phyloP scores from a whole-genome alignment of 2,113 vertebrate genomes.

The Vimba vimba region DNA sequence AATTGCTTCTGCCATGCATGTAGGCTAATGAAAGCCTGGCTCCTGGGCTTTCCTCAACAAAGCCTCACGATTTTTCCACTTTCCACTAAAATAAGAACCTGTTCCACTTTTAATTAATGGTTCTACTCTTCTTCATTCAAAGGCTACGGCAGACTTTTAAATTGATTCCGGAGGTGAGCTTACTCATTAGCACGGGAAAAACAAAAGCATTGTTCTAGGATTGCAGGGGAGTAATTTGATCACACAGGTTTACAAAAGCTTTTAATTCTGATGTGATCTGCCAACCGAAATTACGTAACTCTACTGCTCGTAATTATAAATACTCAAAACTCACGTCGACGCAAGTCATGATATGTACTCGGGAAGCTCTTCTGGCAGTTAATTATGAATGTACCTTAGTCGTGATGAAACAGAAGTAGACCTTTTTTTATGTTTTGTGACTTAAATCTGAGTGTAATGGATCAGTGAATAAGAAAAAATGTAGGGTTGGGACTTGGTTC shows the following conservation, averaged over 20 bases:
- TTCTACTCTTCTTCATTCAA: slow-evolving; percentile 74
- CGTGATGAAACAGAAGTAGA: neutral
- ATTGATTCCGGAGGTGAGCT: slow-evolving; percentile 73
- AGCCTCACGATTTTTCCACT: slow-evolving; percentile 77
- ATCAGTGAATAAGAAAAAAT: neutral
- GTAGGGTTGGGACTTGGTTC: neutral
- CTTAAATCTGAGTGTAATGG: neutral
- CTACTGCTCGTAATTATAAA: neutral
- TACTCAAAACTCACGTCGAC: neutral
- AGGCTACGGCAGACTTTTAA: slow-evolving; percentile 72
- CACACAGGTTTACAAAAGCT: slow-evolving; percentile 67
- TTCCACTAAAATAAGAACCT: slow-evolving; percentile 81
- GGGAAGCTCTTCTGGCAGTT: neutral
- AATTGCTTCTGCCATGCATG: slow-evolving; percentile 82
- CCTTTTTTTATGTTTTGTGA: neutral
- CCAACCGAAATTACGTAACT: slow-evolving; percentile 29
- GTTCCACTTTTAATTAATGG: slow-evolving; percentile 84
- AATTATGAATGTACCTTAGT: neutral
- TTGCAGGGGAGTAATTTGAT: slow-evolving; percentile 71
- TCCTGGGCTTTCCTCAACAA: slow-evolving; percentile 82
- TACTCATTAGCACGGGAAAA: slow-evolving; percentile 70
- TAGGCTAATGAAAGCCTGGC: slow-evolving; percentile 82
- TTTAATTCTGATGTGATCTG: slow-evolving; percentile 62
- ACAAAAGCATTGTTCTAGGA: slow-evolving; percentile 68
- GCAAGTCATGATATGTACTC: neutral